Evolutionary conservation across 1,140 invertebrate genomes (phyloP).

Genomic region (Potamilus streckersoni): DNA sequence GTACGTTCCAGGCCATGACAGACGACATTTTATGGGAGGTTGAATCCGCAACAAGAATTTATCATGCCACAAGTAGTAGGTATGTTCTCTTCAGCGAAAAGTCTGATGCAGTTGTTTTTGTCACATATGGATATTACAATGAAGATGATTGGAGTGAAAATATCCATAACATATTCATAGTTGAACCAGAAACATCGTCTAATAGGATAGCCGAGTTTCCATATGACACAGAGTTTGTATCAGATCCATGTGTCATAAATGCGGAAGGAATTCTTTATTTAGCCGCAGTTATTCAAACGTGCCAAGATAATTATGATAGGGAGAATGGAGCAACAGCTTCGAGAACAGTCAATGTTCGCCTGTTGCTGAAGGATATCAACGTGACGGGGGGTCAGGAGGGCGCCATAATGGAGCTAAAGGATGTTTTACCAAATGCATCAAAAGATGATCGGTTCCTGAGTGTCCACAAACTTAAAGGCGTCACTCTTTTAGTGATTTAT

Average conservation of each 20-base stretch:
- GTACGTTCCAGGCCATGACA: constrained; percentile 31
- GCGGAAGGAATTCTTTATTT: constrained; percentile 26
- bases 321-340: constrained; percentile 25
- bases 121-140: constrained; percentile 39
- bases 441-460: constrained; percentile 46
- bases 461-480: constrained; percentile 23
- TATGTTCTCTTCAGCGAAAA: constrained; percentile 42
- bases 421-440: constrained; percentile 35
- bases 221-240: constrained; percentile 46
- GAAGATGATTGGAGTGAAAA: constrained; percentile 49
- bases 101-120: constrained; percentile 33
- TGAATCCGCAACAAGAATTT: constrained; percentile 33
- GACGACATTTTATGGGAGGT: constrained; percentile 53
- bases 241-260: constrained; percentile 24
- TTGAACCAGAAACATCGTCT: constrained; percentile 29
- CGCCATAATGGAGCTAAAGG: constrained; percentile 31
- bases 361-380: constrained; percentile 25
- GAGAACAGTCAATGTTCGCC: constrained; percentile 27
- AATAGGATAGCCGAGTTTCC: constrained; percentile 39
- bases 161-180: constrained; percentile 38
- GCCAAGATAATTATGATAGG: constrained; percentile 20
- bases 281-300: constrained; percentile 39
- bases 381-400: constrained; percentile 12
- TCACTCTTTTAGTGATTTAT: constrained; percentile 50
- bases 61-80: constrained; percentile 36